phyloP scores from a whole-genome alignment of 2,797 vertebrate genomes.

The Gymnodraco acuticeps region DNA sequence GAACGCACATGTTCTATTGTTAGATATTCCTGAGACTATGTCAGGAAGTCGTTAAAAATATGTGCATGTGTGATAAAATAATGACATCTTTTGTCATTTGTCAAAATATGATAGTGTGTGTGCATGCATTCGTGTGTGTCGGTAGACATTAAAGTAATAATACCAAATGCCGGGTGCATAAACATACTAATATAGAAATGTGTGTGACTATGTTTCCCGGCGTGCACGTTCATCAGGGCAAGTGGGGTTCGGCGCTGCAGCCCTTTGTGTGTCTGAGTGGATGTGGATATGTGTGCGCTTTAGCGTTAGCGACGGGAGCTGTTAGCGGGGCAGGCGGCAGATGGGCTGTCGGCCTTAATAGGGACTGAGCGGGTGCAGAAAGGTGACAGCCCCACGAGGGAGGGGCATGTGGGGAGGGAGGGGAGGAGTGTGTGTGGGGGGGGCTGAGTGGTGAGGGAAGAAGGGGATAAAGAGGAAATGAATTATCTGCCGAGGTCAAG shows the following conservation, averaged over 20 bases:
- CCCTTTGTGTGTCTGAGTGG: slow-evolving; percentile 69
- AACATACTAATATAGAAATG: slow-evolving; percentile 23
- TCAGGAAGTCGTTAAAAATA: slow-evolving; percentile 1
- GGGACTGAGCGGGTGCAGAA: slow-evolving; percentile 84
- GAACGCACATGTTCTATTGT: background rate
- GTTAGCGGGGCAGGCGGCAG: slow-evolving; percentile 85
- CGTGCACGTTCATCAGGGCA: slow-evolving; percentile 50
- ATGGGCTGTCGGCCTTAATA: slow-evolving; percentile 89
- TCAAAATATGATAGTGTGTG: background rate
- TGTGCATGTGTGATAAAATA: background rate
- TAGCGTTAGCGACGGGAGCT: slow-evolving; percentile 78
- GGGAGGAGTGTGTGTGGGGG: slow-evolving; percentile 27
- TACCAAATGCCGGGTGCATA: slow-evolving; percentile 10
- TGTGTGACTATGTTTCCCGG: slow-evolving; percentile 31
- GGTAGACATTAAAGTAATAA: slow-evolving; percentile 14
- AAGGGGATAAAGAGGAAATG: slow-evolving; percentile 71
- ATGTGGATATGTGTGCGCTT: slow-evolving; percentile 72
- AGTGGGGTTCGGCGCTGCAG: slow-evolving; percentile 58
- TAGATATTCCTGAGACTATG: background rate
- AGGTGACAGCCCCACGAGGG: slow-evolving; percentile 82
- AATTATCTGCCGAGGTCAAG: slow-evolving; percentile 66
- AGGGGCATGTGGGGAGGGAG: slow-evolving; percentile 58
- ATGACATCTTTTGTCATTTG: background rate
- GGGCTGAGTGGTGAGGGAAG: slow-evolving; percentile 51
- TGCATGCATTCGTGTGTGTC: background rate